phyloP scores from a whole-genome alignment of 2,888 invertebrate genomes.

The Caenorhabditis sp. region DNA sequence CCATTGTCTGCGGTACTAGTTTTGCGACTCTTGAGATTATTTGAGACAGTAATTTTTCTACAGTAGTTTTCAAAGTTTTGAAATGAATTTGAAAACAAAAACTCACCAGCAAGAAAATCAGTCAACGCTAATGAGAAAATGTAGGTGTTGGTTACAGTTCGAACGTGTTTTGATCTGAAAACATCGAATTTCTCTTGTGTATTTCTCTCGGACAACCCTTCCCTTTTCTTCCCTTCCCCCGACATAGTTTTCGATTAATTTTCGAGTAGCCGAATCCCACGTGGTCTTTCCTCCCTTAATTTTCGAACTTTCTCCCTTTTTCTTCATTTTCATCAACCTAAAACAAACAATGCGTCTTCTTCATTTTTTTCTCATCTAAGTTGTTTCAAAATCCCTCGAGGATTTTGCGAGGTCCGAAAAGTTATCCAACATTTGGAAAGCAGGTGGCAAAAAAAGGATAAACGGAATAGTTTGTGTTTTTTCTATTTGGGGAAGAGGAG shows the following conservation, averaged over 20 bases:
- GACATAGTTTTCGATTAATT: neutral
- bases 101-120: slow-evolving; percentile 64
- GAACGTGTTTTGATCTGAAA: slow-evolving; percentile 52
- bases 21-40: too few species aligned
- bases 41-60: too few species aligned
- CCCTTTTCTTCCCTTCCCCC: neutral
- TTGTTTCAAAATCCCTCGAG: neutral
- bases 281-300: neutral
- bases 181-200: neutral
- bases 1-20: too few species aligned
- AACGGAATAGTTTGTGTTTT: neutral
- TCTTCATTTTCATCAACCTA: neutral
- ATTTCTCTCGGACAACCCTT: neutral
- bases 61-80: too few species aligned
- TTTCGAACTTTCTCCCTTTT: neutral
- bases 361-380: neutral
- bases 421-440: neutral
- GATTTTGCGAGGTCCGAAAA: neutral
- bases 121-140: slow-evolving; percentile 69
- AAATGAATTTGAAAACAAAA: too few species aligned
- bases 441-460: neutral
- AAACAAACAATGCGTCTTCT: neutral
- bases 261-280: neutral
- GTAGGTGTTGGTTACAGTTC: slow-evolving; percentile 70
- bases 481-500: neutral